A percentile compares a stretch with the other conserved stretches of the same genome.
Conservation (phyloP, 2,888 invertebrate genomes). For the Andrena marginata region DNA sequence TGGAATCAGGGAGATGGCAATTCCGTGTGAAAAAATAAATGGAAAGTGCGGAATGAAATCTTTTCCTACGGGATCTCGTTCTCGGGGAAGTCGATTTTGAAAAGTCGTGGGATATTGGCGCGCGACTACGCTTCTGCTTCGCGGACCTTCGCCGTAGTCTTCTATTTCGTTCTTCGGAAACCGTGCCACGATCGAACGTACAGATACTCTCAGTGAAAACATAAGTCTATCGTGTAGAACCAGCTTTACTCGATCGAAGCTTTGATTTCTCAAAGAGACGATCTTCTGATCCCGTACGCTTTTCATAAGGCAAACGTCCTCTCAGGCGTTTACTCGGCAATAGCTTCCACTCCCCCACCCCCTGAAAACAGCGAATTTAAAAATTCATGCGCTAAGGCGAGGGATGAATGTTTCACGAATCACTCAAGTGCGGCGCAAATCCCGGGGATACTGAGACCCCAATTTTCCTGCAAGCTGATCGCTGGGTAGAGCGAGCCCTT, state of each 20-base stretch:
- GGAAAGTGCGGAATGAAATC: neutral
- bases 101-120: neutral
- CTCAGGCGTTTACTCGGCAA: no score
- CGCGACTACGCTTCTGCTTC: neutral
- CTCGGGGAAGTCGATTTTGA: constrained; percentile 7
- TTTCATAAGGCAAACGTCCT: neutral
- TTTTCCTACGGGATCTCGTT: neutral
- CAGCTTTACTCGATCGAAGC: neutral
- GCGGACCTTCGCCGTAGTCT: neutral
- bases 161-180: neutral
- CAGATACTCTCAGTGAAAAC: neutral
- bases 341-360: no score
- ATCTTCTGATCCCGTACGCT: neutral
- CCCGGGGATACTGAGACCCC: neutral
- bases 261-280: no score
- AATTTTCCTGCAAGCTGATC: neutral
- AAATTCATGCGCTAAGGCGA: no score
- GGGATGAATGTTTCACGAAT: no score
- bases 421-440: no score
- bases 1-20: neutral
- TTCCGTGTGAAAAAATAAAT: constrained; percentile 7
- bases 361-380: no score
- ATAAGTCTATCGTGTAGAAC: neutral
- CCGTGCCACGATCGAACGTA: neutral
- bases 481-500: neutral